Conservation (phyloP, 2,113 vertebrate genomes). For the Tetraodon nigroviridis region DNA sequence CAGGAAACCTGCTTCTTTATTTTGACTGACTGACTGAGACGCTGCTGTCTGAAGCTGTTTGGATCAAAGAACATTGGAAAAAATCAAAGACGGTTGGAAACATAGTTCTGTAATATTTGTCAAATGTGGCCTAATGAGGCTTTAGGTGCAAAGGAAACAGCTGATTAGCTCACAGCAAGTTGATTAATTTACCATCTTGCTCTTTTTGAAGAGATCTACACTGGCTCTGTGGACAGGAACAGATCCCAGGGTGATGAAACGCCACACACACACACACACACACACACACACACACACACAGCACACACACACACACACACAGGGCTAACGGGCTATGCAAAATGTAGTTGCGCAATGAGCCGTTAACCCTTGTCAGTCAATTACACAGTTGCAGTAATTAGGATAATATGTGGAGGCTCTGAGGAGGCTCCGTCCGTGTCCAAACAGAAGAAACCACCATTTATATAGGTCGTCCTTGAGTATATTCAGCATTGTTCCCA, state of each 20-base stretch:
- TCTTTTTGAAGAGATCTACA: constrained; percentile 17
- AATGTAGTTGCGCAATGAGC: constrained; percentile 46
- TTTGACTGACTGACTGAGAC: too few species aligned
- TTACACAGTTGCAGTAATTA: constrained; percentile 44
- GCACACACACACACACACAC: constrained; percentile 28
- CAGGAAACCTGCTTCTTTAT: background rate
- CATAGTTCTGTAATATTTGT: too few species aligned
- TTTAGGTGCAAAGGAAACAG: constrained; percentile 21
- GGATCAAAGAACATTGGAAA: too few species aligned
- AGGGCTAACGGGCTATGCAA: constrained; percentile 42
- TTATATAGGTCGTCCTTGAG: constrained; percentile 50
- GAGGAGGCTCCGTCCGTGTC: constrained; percentile 23
- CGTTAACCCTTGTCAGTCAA: constrained; percentile 19
- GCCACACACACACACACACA: constrained; percentile 7
- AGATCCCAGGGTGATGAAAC: constrained; percentile 8
- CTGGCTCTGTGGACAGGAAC: background rate
- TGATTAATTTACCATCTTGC: constrained; percentile 30
- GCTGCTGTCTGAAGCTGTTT: too few species aligned
- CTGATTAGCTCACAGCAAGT: constrained; percentile 16
- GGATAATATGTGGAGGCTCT: constrained; percentile 25
- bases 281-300: too few species aligned
- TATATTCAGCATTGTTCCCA: constrained; percentile 42
- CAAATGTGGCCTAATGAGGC: constrained; percentile 20
- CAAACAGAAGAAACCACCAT: constrained; percentile 9
- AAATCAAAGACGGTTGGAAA: too few species aligned